These are phyloP conservation scores for Dissostichus mawsoni DNA, from an alignment of 2,113 vertebrate genomes.

Conservation along the genomic window DNA sequence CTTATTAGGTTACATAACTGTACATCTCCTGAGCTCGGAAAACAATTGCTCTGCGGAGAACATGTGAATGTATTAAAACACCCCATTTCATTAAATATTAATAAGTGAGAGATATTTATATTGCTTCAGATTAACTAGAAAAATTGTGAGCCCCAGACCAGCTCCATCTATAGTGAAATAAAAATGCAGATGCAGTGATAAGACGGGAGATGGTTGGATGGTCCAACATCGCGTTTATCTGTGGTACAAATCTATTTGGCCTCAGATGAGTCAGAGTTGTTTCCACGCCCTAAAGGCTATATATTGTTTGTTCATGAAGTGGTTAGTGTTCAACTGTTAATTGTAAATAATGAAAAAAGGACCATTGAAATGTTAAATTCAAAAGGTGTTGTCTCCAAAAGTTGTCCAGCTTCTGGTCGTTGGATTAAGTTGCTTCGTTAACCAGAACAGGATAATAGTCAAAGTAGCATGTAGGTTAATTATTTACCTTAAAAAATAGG, in stretches of 20 bases:
- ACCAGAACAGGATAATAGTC: no score
- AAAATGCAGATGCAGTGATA: not conserved
- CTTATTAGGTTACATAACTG: not conserved
- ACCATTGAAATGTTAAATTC: no score
- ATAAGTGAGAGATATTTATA: not conserved
- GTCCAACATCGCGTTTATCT: not conserved
- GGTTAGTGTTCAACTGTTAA: no score
- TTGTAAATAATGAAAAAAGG: no score
- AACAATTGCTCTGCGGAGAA: not conserved
- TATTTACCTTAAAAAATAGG: no score
- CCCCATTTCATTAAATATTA: constrained; percentile 5
- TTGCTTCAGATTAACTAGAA: not conserved
- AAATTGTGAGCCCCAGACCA: not conserved
- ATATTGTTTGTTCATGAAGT: no score
- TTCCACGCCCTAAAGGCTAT: no score
- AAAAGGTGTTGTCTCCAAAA: no score
- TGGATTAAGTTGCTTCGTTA: no score
- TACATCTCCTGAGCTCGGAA: not conserved
- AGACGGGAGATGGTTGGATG: not conserved
- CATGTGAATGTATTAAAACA: not conserved
- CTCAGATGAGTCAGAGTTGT: not conserved
- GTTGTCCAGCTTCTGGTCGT: no score
- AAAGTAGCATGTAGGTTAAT: no score
- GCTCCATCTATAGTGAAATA: not conserved
- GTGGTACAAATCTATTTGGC: not conserved